Base-by-base conservation (phyloP, 2,888 invertebrate genomes). In the Acronicta alni region DNA sequence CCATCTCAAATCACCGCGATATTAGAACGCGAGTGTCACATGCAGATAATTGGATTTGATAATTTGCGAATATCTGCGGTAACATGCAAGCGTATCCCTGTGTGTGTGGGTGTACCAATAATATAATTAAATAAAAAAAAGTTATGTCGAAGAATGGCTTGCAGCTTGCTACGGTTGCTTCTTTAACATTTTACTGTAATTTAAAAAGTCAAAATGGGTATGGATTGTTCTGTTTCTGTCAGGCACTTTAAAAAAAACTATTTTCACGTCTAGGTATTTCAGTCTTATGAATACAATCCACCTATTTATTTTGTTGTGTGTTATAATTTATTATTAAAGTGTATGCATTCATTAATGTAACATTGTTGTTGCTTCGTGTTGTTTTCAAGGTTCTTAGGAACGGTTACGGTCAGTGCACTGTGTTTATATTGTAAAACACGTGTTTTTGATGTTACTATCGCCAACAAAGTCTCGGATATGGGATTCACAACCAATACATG, bases 391-490 rank as follows among this genome's bases (percentile, higher is more conserved):
- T 26, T 16, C 17, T 23, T 49, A 7, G 23, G 18, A 30, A 18
- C 9, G 0, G 7, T 8, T 17, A 26, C 54, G 54, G 38, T 48
- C 44, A 44, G 8, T 49, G 48, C 45, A 45, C 35, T n/a, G 32
- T 7, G 17, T 23, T 30, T 12, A 57, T 58, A 20, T 51, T 62
- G 62, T 32, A 47, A 8, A 9, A 55, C 47, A 44, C 55, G 47
- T 45, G 48, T 56, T 23, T 6, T 9, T 12, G 30, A 30, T 30
- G 12, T 30, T 30, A 30, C 12, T 30, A 30, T 10, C 10, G 10
- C 10, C 10, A 23, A 20, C 5, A 20, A 7, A 23, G 12, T 12
- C 10, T 26, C 12, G 12, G 30, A 12, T 12, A 30, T 12, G 12
- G 30, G 12, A 12, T 6, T 12, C 3, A 12, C 30, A 12, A 9